phyloP scores from a whole-genome alignment of 2,797 vertebrate species.

The Myotis findleyi region DNA sequence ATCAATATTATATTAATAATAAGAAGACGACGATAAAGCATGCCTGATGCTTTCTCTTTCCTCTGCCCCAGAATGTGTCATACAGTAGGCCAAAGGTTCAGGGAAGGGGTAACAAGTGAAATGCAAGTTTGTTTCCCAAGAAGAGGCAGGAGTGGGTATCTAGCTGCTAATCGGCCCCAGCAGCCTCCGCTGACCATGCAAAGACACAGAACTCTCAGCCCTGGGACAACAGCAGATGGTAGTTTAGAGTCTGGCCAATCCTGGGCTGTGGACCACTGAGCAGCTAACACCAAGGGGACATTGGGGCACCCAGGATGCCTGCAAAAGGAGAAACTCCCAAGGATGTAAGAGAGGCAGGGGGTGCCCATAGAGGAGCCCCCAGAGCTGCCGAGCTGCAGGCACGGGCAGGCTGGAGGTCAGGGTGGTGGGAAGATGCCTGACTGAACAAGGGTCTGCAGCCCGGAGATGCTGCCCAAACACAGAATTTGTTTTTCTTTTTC shows the following conservation, averaged over 20 bases:
- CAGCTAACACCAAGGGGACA: background rate
- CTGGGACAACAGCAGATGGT: background rate
- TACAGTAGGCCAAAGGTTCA: background rate
- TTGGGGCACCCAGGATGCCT: background rate
- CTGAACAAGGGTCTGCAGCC: background rate
- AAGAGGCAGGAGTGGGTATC: background rate
- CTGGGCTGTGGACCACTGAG: background rate
- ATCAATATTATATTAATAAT: too few species aligned
- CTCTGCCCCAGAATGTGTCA: background rate
- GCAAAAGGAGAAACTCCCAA: background rate
- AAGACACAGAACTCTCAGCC: background rate
- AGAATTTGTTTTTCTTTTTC: slow-evolving; percentile 13
- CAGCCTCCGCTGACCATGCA: background rate
- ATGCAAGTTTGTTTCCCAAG: background rate
- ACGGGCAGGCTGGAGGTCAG: too few species aligned
- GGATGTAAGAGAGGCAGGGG: background rate
- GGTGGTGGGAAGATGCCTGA: background rate
- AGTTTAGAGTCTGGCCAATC: background rate
- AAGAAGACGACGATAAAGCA: too few species aligned
- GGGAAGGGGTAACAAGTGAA: background rate
- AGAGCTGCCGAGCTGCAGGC: background rate
- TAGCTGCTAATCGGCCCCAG: background rate
- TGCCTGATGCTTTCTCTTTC: background rate
- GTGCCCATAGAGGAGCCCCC: background rate
- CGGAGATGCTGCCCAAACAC: background rate